These are phyloP conservation scores for Holacanthus passer DNA, from an alignment of 2,113 vertebrate genomes.

Conservation along the genomic window DNA sequence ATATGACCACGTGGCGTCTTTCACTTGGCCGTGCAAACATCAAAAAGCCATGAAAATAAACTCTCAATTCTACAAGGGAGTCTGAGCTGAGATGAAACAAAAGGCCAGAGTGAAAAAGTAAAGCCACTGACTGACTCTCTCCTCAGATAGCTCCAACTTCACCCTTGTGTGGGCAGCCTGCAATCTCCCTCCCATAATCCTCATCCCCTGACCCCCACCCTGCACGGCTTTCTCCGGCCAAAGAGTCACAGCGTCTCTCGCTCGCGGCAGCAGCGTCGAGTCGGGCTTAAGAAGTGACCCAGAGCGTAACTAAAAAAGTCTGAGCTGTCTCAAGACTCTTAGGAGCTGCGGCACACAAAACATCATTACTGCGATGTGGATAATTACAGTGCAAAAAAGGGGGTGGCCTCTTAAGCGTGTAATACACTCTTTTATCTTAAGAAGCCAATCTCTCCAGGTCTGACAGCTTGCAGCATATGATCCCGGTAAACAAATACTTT, in stretches of 20 bases:
- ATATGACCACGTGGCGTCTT: conserved; percentile 7
- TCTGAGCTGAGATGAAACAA: conserved; percentile 34
- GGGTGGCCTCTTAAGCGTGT: conserved; percentile 88
- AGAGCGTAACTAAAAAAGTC: conserved; percentile 84
- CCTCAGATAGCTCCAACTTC: conserved; percentile 55
- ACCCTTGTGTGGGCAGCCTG: conserved; percentile 44
- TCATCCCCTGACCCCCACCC: conserved; percentile 75
- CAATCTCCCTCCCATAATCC: conserved; percentile 74
- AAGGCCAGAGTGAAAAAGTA: conserved; percentile 19
- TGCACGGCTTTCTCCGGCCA: conserved; percentile 68
- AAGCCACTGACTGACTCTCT: conserved; percentile 45
- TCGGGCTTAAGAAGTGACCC: conserved; percentile 84
- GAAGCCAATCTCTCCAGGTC: conserved; percentile 88
- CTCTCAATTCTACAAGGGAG: not conserved
- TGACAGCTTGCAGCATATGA: conserved; percentile 97
- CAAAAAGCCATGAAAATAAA: conserved; percentile 10
- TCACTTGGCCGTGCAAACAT: conserved; percentile 29
- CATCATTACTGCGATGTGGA: conserved; percentile 89
- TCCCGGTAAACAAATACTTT: conserved; percentile 98
- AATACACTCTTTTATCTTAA: conserved; percentile 94
- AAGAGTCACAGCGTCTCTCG: conserved; percentile 68
- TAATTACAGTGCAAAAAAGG: conserved; percentile 90
- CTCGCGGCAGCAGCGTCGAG: conserved; percentile 53
- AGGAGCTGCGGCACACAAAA: conserved; percentile 87
- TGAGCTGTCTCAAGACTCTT: conserved; percentile 85